These are phyloP conservation scores for Ditylenchus dipsaci DNA, from an alignment of 1,140 invertebrate species.

Conservation along the genomic window DNA sequence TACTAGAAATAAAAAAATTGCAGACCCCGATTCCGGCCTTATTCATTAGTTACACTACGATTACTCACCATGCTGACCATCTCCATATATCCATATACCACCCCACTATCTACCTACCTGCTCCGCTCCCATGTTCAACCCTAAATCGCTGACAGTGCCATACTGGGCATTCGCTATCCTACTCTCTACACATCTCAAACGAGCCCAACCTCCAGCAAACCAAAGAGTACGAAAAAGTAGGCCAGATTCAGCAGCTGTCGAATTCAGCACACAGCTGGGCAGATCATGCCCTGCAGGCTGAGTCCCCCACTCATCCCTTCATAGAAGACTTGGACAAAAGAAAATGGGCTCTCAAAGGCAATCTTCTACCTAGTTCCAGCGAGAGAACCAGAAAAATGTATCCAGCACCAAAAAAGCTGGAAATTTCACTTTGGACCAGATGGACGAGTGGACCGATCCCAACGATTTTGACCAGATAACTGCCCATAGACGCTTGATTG, in stretches of 20 bases:
- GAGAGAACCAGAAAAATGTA: neutral
- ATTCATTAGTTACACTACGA: too few species aligned
- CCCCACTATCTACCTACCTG: too few species aligned
- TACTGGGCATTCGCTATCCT: too few species aligned
- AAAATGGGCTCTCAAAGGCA: slow-evolving; percentile 26
- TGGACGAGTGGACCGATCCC: neutral
- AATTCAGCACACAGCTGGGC: slow-evolving; percentile 21
- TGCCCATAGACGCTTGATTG: slow-evolving; percentile 43
- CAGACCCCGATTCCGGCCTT: too few species aligned
- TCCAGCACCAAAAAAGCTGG: neutral
- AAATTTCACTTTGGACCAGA: neutral
- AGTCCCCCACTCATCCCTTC: neutral
- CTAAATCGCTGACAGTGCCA: too few species aligned
- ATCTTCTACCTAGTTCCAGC: neutral
- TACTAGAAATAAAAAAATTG: too few species aligned
- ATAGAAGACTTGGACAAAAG: slow-evolving; percentile 22
- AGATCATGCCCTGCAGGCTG: slow-evolving; percentile 2
- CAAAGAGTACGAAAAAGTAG: too few species aligned
- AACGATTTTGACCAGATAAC: slow-evolving; percentile 13
- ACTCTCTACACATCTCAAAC: too few species aligned
- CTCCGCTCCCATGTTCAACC: too few species aligned
- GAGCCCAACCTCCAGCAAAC: too few species aligned
- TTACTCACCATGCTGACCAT: too few species aligned
- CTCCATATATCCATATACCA: too few species aligned
- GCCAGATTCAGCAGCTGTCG: slow-evolving; percentile 6